phyloP scores from a whole-genome alignment of 1,140 invertebrate genomes.

The Parapsyche elsis region DNA sequence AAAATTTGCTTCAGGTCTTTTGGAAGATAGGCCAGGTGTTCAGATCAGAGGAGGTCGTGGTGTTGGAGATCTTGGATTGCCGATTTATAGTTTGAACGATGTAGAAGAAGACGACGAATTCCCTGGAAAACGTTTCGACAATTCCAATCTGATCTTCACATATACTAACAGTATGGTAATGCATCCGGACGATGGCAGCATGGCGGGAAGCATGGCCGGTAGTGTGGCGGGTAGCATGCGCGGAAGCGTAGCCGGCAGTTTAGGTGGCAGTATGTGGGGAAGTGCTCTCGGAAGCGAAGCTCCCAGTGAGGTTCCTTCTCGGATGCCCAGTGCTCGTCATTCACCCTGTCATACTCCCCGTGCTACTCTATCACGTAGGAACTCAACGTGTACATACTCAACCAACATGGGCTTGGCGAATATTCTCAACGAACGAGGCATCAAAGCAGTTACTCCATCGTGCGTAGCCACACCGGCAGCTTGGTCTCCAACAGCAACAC shows the following conservation, averaged over 20 bases:
- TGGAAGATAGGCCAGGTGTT: constrained; percentile 92
- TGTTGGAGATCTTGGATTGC: constrained; percentile 81
- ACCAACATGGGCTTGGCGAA: constrained; percentile 82
- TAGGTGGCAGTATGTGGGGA: constrained; percentile 68
- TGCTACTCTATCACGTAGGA: constrained; percentile 71
- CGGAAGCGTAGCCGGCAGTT: constrained; percentile 69
- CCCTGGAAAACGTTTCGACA: constrained; percentile 80
- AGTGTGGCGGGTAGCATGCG: constrained; percentile 69
- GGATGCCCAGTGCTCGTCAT: constrained; percentile 63
- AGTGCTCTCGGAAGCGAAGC: constrained; percentile 65
- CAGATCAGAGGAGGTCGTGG: constrained; percentile 85
- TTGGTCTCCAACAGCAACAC: constrained; percentile 84
- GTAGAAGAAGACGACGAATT: constrained; percentile 89
- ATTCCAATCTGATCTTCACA: constrained; percentile 84
- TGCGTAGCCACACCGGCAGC: constrained; percentile 75
- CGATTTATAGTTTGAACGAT: constrained; percentile 84
- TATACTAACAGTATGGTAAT: constrained; percentile 77
- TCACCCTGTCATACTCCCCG: constrained; percentile 68
- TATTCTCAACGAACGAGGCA: constrained; percentile 84
- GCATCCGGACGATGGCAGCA: constrained; percentile 82
- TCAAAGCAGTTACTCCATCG: constrained; percentile 77
- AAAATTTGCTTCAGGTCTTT: constrained; percentile 69
- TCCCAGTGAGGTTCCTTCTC: constrained; percentile 70
- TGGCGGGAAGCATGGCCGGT: constrained; percentile 70
- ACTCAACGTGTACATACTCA: constrained; percentile 82